phyloP scores from a whole-genome alignment of 2,888 invertebrate species.

The Eubasilissa splendida region DNA sequence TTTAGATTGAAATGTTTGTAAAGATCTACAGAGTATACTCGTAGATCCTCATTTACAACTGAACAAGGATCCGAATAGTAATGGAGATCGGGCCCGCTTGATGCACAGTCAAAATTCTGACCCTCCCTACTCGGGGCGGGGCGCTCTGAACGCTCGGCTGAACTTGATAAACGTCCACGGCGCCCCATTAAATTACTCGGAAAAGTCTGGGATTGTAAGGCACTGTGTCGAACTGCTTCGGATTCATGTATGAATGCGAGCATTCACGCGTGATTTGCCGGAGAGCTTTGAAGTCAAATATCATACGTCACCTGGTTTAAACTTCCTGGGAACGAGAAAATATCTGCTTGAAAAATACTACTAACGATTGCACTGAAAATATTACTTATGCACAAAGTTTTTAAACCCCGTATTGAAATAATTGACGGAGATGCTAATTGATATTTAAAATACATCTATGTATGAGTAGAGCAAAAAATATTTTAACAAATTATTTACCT shows the following conservation, averaged over 20 bases:
- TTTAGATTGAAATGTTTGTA: too few relatives aligned
- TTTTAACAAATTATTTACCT: too few relatives aligned
- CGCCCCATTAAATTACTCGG: conserved; percentile 31
- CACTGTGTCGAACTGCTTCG: conserved; percentile 17
- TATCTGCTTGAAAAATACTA: too few relatives aligned
- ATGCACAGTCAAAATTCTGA: conserved; percentile 24
- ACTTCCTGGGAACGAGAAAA: too few relatives aligned
- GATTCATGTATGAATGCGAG: conserved; percentile 8
- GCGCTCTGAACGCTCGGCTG: conserved; percentile 24
- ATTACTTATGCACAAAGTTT: too few relatives aligned
- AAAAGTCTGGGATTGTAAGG: conserved; percentile 21
- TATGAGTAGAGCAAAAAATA: too few relatives aligned
- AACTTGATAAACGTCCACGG: conserved; percentile 40
- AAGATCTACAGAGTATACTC: not conserved
- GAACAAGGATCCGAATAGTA: conserved; percentile 22
- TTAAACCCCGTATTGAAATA: too few relatives aligned
- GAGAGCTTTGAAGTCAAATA: not conserved
- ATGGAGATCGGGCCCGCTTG: conserved; percentile 23
- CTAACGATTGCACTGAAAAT: too few relatives aligned
- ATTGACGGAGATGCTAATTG: too few relatives aligned
- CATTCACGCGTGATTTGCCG: conserved; percentile 20
- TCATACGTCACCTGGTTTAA: too few relatives aligned
- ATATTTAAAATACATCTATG: too few relatives aligned
- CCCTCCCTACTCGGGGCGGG: conserved; percentile 10
- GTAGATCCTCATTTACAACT: conserved; percentile 21